A percentile compares a stretch with the other conserved stretches of the same genome.
These are phyloP conservation scores for Astur gentilis DNA, from an alignment of 2,113 vertebrate species.

Conservation along the genomic window DNA sequence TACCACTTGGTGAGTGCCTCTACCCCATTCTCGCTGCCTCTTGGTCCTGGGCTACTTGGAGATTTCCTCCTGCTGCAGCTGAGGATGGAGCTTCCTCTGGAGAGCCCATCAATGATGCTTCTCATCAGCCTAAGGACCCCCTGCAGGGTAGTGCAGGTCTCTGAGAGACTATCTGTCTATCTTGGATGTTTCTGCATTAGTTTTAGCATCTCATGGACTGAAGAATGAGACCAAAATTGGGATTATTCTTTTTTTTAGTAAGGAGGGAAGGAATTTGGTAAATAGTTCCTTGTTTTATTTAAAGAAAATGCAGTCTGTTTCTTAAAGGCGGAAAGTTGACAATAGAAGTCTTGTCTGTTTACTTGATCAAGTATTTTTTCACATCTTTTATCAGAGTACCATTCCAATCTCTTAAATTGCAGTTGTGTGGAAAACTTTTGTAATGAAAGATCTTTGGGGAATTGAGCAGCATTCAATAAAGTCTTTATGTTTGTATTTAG, in stretches of 20 bases:
- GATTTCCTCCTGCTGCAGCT: constrained; percentile 21
- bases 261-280: not conserved
- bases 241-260: not conserved
- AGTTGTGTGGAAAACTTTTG: constrained; percentile 86
- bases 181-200: not conserved
- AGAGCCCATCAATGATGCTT: constrained; percentile 26
- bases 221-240: constrained; percentile 25
- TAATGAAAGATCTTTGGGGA: constrained; percentile 86
- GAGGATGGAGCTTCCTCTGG: constrained; percentile 33
- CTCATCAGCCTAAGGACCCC: not conserved
- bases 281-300: constrained; percentile 65
- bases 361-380: constrained; percentile 73
- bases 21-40: not conserved
- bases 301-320: constrained; percentile 63
- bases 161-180: not conserved
- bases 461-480: constrained; percentile 92
- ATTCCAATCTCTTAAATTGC: constrained; percentile 87
- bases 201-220: not conserved
- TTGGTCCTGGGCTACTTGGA: not conserved
- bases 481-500: constrained; percentile 91
- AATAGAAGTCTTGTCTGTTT: constrained; percentile 69
- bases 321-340: constrained; percentile 24
- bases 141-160: not conserved
- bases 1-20: not conserved
- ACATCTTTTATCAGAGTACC: constrained; percentile 86